Conservation (phyloP, 2,797 vertebrate genomes). For the Tapera naevia region DNA sequence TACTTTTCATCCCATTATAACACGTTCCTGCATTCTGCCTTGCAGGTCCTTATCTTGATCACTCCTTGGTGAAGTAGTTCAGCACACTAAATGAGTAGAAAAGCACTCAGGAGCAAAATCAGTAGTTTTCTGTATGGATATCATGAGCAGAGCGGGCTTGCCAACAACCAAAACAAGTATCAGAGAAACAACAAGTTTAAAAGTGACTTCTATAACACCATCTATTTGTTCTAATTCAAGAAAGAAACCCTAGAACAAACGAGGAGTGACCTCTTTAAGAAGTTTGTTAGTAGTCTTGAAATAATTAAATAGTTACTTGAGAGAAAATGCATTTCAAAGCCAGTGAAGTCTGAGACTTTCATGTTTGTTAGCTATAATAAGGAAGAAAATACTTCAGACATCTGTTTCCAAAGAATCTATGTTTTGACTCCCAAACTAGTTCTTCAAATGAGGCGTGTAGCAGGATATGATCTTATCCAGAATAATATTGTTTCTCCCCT, state of each 20-base stretch:
- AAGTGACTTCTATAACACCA: not conserved
- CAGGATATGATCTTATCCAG: conserved; percentile 38
- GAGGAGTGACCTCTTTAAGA: not conserved
- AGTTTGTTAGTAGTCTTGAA: not conserved
- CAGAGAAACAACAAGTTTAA: not conserved
- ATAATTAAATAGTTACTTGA: not conserved
- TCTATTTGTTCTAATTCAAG: not conserved
- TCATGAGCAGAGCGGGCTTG: not conserved
- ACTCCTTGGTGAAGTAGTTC: not conserved
- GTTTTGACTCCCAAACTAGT: not conserved
- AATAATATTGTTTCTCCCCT: conserved; percentile 13
- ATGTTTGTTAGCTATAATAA: not conserved
- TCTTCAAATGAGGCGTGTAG: conserved; percentile 3
- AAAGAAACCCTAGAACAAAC: not conserved
- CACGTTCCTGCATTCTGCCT: not conserved
- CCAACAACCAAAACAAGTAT: not conserved
- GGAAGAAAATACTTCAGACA: not conserved
- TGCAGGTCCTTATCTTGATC: not conserved
- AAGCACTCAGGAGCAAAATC: not conserved
- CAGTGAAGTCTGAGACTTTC: not conserved
- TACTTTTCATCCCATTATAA: not conserved
- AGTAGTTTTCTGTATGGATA: not conserved
- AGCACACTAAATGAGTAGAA: not conserved
- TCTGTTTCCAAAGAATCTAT: conserved; percentile 4
- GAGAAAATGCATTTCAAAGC: not conserved